phyloP scores from a whole-genome alignment of 2,113 vertebrate species.

The Engystomops pustulosus region DNA sequence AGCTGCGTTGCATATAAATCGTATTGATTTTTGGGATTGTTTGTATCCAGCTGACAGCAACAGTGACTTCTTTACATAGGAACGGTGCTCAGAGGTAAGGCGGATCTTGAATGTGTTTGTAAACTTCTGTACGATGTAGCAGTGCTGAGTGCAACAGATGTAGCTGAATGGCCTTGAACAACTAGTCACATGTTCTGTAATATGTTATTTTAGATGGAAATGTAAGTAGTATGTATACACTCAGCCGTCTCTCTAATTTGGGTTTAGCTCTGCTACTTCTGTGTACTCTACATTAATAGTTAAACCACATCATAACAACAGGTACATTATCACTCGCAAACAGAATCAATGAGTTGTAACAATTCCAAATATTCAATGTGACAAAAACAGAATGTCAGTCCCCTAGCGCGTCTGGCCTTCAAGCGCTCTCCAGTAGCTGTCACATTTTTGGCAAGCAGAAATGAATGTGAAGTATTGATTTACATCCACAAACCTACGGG shows the following conservation, averaged over 20 bases:
- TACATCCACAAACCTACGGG: not conserved
- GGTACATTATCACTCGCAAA: not conserved
- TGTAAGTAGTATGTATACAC: no score
- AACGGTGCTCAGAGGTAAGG: slow-evolving; percentile 41
- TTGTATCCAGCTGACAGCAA: not conserved
- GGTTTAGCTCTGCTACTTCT: not conserved
- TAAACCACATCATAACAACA: not conserved
- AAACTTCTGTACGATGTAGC: not conserved
- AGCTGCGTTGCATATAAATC: slow-evolving; percentile 3
- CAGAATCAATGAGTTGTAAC: not conserved
- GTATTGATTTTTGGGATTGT: slow-evolving; percentile 39
- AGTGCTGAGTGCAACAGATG: not conserved
- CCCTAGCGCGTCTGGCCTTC: not conserved
- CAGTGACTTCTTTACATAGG: not conserved
- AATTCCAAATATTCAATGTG: not conserved
- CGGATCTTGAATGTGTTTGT: not conserved
- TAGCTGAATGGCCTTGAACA: no score
- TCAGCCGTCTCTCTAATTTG: not conserved
- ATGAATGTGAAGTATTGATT: not conserved
- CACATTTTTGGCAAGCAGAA: slow-evolving; percentile 6
- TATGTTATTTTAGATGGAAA: no score
- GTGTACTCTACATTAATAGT: not conserved
- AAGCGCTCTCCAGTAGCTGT: not conserved
- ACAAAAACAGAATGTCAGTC: not conserved
- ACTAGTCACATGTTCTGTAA: no score